A percentile compares a stretch with the other conserved stretches of the same genome.
Evolutionary conservation across 2,888 invertebrate genomes (phyloP).

Genomic region (Drosophila melanosoma): DNA sequence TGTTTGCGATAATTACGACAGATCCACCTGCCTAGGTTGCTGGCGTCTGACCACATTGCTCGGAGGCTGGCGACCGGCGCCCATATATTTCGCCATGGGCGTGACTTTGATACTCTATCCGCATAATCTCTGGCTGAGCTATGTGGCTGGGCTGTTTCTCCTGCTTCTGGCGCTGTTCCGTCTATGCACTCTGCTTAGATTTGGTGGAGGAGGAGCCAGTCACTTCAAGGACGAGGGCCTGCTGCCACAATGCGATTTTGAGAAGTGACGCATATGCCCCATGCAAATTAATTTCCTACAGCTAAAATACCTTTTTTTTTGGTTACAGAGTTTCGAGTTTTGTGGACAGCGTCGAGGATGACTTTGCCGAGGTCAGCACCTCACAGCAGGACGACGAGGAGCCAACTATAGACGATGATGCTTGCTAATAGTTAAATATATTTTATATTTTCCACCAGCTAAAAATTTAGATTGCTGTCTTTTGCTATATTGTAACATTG

Average conservation of each 20-base stretch:
- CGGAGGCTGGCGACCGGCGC: slow-evolving; percentile 83
- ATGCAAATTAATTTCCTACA: slow-evolving; percentile 27
- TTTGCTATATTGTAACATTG: background rate
- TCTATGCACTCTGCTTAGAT: slow-evolving; percentile 81
- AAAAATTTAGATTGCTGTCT: background rate
- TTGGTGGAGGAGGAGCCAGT: slow-evolving; percentile 53
- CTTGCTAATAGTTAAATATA: slow-evolving; percentile 75
- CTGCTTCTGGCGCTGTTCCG: slow-evolving; percentile 85
- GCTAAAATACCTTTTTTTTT: slow-evolving; percentile 31
- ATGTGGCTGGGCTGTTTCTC: slow-evolving; percentile 85
- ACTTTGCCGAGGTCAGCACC: slow-evolving; percentile 77
- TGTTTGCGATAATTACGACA: slow-evolving; percentile 78
- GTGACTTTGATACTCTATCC: slow-evolving; percentile 83
- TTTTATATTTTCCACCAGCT: background rate
- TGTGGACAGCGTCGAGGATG: slow-evolving; percentile 82
- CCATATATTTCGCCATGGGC: slow-evolving; percentile 82
- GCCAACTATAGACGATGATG: slow-evolving; percentile 79
- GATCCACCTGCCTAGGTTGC: slow-evolving; percentile 73
- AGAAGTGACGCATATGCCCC: slow-evolving; percentile 73
- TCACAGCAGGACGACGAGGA: slow-evolving; percentile 80
- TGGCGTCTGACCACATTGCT: slow-evolving; percentile 77
- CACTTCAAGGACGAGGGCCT: slow-evolving; percentile 82
- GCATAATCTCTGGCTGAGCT: slow-evolving; percentile 86
- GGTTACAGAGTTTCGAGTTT: slow-evolving; percentile 79
- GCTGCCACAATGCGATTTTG: slow-evolving; percentile 84